Base-by-base conservation (phyloP, 2,113 vertebrate genomes). In the Lagopus leucura region DNA sequence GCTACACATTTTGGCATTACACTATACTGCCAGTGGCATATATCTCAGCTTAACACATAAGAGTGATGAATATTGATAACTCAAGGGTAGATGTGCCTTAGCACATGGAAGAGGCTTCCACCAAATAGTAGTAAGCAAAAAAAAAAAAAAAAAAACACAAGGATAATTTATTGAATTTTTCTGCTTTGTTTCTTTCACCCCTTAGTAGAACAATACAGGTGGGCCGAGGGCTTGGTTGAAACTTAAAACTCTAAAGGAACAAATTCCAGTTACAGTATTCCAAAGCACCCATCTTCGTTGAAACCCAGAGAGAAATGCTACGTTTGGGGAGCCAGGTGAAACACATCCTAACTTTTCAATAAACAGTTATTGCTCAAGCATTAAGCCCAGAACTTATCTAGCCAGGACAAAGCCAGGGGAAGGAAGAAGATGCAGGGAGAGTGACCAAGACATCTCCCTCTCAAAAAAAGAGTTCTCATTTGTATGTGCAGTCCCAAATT, bases 131-230 rank as follows among this genome's bases (percentile, higher is more conserved):
- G 34, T n/a, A 67, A 75, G 28, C 20, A 69, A 86, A 90, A 58
- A 24, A 32, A 24, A 32, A 58, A 24, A 32, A 24, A 32, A n/a
- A n/a, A n/a, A n/a, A n/a, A n/a, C n/a, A 36, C 13, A 61, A 30
- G 20, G 5, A 8, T 38, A 48, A 36, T 48, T 61, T 50, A 60
- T 0, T 76, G 64, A 70, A 69, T 20, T 92, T 88, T 60, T 75
- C 47, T 71, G 65, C 17, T 52, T 73, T 77, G 63, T 85, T 91
- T 92, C 43, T 82, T 61, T 78, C 27, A 52, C 21, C 40, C n/a
- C 21, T 48, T 36, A 78, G 55, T 47, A 92, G 66, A 93, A 82
- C 28, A 67, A 36, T 9, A 89, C 8, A 61, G 77, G 22, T 28
- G 42, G 67, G 36, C 30, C 61, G 82, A 72, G 55, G 42, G 28